A percentile compares a stretch with the other conserved stretches of the same genome.
These are phyloP conservation scores for Galerucella calmariensis DNA, from an alignment of 2,888 invertebrate species.

Conservation along the genomic window DNA sequence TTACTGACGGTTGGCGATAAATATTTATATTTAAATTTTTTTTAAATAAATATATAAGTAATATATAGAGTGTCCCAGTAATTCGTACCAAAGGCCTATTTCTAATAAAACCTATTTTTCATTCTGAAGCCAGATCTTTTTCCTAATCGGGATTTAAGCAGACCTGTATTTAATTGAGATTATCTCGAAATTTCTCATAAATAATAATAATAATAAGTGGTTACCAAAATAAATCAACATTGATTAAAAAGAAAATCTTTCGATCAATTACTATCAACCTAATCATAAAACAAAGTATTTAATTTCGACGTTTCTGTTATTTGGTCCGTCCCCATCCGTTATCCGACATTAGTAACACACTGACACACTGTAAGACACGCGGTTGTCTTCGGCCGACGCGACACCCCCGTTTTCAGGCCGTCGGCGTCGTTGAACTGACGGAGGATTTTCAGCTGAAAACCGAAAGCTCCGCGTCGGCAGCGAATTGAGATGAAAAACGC, in stretches of 20 bases:
- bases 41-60: no score
- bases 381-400: conserved; percentile 8
- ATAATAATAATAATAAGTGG: neutral
- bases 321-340: conserved; percentile 2
- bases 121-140: no score
- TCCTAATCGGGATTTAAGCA: no score
- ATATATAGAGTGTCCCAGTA: no score
- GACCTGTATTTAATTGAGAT: no score
- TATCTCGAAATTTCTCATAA: neutral
- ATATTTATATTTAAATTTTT: no score
- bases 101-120: no score
- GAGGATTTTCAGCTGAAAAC: conserved; percentile 10
- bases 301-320: conserved; percentile 6
- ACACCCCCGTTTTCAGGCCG: conserved; percentile 17
- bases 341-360: conserved; percentile 8
- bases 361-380: conserved; percentile 11
- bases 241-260: neutral
- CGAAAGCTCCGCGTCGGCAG: conserved; percentile 7
- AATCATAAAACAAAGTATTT: neutral
- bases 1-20: no score
- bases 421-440: conserved; percentile 13
- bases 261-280: neutral
- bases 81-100: no score
- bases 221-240: neutral
- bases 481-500: conserved; percentile 20